Evolutionary conservation across 1,140 invertebrate species (phyloP).

Genomic region (Nasonia vitripennis): DNA sequence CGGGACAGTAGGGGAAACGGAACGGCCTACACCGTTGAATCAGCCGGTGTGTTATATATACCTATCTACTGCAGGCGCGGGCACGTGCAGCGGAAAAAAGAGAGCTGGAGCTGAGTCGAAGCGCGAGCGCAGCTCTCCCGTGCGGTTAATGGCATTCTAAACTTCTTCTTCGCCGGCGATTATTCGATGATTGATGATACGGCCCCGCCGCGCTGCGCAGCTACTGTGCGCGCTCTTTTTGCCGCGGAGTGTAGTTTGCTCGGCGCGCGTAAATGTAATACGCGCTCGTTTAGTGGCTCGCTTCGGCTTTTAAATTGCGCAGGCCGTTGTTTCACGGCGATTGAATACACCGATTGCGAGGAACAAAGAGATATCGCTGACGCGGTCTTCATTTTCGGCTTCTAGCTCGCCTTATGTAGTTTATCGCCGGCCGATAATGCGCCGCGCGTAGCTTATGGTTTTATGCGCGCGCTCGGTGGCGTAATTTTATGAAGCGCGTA

Average conservation of each 20-base stretch:
- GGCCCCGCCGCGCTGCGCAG: too few species aligned
- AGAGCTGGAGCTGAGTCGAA: neutral
- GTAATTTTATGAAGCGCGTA: neutral
- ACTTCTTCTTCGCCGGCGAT: neutral
- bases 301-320: neutral
- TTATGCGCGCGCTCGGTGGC: too few species aligned
- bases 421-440: neutral
- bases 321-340: neutral
- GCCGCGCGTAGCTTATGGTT: neutral
- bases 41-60: neutral
- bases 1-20: neutral
- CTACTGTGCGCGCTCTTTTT: neutral
- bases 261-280: neutral
- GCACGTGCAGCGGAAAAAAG: too few species aligned
- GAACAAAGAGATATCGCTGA: neutral
- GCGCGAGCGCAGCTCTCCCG: neutral
- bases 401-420: too few species aligned
- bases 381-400: too few species aligned
- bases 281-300: neutral
- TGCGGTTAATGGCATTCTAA: neutral
- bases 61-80: too few species aligned
- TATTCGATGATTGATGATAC: neutral
- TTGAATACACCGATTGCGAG: neutral
- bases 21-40: conserved; percentile 4
- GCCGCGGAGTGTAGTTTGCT: neutral